Evolutionary conservation across 2,797 vertebrate species (phyloP).

Genomic region (Urocyon cinereoargenteus): DNA sequence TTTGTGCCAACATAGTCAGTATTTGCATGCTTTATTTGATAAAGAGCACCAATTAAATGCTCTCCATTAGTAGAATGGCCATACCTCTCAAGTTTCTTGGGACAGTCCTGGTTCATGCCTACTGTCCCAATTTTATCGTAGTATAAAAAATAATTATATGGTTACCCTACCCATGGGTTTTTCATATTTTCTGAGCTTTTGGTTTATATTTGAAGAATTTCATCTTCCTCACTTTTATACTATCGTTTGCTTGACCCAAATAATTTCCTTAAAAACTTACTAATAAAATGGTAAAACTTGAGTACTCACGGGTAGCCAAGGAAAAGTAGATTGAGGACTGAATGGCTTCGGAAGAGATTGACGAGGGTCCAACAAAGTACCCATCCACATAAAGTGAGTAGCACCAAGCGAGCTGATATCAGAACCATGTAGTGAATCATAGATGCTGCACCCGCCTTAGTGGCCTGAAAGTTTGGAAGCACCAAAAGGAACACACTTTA

Average conservation of each 20-base stretch:
- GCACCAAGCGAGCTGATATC: constrained; percentile 93
- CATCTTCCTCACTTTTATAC: constrained; percentile 2
- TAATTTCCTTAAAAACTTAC: constrained; percentile 37
- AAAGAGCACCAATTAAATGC: constrained; percentile 39
- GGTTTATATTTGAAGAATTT: constrained; percentile 54
- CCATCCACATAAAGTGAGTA: constrained; percentile 97
- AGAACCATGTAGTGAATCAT: constrained; percentile 92
- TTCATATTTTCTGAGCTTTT: constrained; percentile 34
- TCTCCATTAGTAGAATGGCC: neutral
- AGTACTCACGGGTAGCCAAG: constrained; percentile 98
- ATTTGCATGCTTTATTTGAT: neutral
- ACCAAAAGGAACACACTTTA: constrained; percentile 67
- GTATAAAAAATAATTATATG: constrained; percentile 54
- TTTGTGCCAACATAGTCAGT: neutral
- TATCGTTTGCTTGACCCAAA: constrained; percentile 3
- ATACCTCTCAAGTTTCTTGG: neutral
- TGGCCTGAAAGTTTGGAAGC: constrained; percentile 90
- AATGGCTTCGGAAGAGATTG: constrained; percentile 97
- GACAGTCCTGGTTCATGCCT: neutral
- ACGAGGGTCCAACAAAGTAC: constrained; percentile 98
- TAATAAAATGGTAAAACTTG: constrained; percentile 59
- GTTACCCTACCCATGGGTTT: neutral
- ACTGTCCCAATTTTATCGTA: neutral
- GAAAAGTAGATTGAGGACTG: constrained; percentile 98
- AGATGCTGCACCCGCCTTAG: constrained; percentile 93